These are phyloP conservation scores for Xiphydria camelus DNA, from an alignment of 2,888 invertebrate genomes.

Conservation along the genomic window DNA sequence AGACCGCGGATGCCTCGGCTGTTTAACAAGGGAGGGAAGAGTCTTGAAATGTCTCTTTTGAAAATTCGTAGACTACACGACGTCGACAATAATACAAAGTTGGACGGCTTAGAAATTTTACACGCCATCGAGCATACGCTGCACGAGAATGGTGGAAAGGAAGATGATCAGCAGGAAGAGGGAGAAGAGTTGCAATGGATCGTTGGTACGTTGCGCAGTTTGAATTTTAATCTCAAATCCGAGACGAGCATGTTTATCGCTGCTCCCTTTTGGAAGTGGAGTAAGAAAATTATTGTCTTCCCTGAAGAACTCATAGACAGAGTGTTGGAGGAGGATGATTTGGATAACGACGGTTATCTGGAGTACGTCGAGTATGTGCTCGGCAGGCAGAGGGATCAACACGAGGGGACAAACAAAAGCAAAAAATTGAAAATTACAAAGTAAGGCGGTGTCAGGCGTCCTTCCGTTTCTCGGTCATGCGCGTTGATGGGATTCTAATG, in stretches of 20 bases:
- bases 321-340: conserved; percentile 81
- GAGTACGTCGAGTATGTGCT: conserved; percentile 80
- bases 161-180: conserved; percentile 52
- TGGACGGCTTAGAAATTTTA: conserved; percentile 89
- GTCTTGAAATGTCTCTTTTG: too few species aligned
- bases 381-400: conserved; percentile 52
- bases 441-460: too few species aligned
- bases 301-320: conserved; percentile 81
- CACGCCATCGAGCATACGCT: conserved; percentile 80
- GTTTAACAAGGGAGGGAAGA: too few species aligned
- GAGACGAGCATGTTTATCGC: too few species aligned
- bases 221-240: too few species aligned
- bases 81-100: conserved; percentile 82
- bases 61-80: conserved; percentile 76
- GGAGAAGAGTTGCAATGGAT: conserved; percentile 37
- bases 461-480: too few species aligned
- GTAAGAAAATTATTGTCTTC: too few species aligned
- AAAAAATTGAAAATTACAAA: conserved; percentile 29
- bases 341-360: conserved; percentile 82
- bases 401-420: too few species aligned
- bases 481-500: too few species aligned
- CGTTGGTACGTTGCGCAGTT: too few species aligned
- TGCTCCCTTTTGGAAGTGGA: too few species aligned
- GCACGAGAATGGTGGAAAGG: conserved; percentile 61
- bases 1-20: too few species aligned